phyloP scores from a whole-genome alignment of 2,888 invertebrate species.

The Zootermopsis nevadensis region DNA sequence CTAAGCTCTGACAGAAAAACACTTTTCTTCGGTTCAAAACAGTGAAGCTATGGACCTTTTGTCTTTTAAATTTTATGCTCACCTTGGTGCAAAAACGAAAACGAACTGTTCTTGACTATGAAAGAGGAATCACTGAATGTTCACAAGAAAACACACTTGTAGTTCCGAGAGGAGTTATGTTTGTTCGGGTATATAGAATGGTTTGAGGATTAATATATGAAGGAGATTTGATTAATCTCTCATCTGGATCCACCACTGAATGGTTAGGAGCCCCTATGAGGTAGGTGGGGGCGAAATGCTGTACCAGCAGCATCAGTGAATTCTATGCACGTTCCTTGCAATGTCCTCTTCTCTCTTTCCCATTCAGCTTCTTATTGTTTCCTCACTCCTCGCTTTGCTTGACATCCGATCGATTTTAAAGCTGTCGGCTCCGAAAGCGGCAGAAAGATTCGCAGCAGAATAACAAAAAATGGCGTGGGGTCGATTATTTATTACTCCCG shows the following conservation, averaged over 20 bases:
- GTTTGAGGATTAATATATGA: not conserved
- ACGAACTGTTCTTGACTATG: no score
- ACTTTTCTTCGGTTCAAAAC: no score
- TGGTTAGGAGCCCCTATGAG: no score
- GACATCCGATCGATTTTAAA: slow-evolving; percentile 24
- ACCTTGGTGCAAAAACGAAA: no score
- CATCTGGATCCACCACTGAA: no score
- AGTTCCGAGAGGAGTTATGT: no score
- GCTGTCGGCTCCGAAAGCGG: slow-evolving; percentile 6
- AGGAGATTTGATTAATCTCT: not conserved
- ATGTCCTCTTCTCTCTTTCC: not conserved
- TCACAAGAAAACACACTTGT: no score
- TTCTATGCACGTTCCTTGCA: slow-evolving; percentile 11
- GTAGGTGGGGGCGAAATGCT: not conserved
- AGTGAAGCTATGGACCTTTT: no score
- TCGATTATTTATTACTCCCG: slow-evolving; percentile 24
- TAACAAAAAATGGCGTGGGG: not conserved
- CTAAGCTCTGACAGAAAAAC: no score
- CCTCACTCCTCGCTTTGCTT: slow-evolving; percentile 14
- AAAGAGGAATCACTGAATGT: no score
- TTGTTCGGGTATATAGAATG: not conserved
- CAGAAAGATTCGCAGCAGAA: not conserved
- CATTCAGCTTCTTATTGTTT: slow-evolving; percentile 15
- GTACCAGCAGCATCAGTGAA: not conserved
- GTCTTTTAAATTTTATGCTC: no score